Conservation (phyloP, 64 coral and sea anemone genomes). For the Montipora cactus region DNA sequence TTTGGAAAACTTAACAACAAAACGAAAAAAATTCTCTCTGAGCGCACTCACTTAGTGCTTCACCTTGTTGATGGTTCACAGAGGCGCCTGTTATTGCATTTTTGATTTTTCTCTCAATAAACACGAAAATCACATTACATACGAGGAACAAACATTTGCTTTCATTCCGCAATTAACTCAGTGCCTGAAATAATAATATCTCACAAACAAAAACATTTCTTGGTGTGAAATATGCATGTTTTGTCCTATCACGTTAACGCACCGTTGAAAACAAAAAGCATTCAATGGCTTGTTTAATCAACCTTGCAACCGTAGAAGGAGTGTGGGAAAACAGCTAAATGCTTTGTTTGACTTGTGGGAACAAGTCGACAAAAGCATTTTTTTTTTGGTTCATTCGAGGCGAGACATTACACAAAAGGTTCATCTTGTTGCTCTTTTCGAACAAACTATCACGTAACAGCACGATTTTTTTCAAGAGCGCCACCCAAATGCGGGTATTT, state of each 20-base stretch:
- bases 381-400: too few relatives aligned
- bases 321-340: too few relatives aligned
- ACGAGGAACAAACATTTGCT: not conserved
- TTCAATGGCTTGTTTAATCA: not conserved
- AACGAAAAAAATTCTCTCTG: not conserved
- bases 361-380: too few relatives aligned
- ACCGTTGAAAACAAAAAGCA: not conserved
- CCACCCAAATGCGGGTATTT: too few relatives aligned
- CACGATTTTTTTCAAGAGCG: too few relatives aligned
- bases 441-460: too few relatives aligned
- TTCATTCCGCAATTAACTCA: not conserved
- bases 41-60: not conserved
- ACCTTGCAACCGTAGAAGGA: too few relatives aligned
- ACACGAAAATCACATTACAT: not conserved
- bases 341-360: too few relatives aligned
- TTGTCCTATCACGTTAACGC: slow-evolving; percentile 2
- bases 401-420: too few relatives aligned
- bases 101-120: not conserved
- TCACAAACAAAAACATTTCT: slow-evolving; percentile 28
- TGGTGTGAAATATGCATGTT: slow-evolving; percentile 26
- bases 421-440: too few relatives aligned
- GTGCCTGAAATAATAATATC: slow-evolving; percentile 18
- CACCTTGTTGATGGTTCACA: not conserved
- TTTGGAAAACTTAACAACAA: not conserved
- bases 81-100: not conserved